Evolutionary conservation across 1,140 invertebrate species (phyloP).

Genomic region (Cardiocondyla obscurior): DNA sequence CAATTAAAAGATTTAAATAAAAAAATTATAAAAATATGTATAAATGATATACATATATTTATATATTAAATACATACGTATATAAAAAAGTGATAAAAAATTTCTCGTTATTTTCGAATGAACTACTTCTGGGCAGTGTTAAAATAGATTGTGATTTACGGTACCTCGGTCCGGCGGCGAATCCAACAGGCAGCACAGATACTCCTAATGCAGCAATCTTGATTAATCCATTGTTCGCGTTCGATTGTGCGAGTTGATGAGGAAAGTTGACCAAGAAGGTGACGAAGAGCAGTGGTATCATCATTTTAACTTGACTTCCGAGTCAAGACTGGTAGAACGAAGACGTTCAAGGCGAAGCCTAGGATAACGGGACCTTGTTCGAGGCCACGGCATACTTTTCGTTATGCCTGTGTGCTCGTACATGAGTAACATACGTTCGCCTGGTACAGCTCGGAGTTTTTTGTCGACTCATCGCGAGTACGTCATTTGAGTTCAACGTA

Average conservation of each 20-base stretch:
- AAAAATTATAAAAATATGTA: not conserved
- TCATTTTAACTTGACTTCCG: slow-evolving; percentile 81
- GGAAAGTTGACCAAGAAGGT: slow-evolving; percentile 69
- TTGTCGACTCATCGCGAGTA: slow-evolving; percentile 43
- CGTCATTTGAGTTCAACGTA: slow-evolving; percentile 66
- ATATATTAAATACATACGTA: not conserved
- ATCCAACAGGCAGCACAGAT: slow-evolving; percentile 70
- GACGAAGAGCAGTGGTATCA: slow-evolving; percentile 76
- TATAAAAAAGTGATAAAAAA: not conserved
- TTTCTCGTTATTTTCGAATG: not conserved
- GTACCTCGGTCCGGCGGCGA: slow-evolving; percentile 79
- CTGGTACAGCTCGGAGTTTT: slow-evolving; percentile 45
- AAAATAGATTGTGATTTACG: not conserved
- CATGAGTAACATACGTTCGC: not conserved
- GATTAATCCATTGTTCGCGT: slow-evolving; percentile 66
- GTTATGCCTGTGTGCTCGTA: not conserved
- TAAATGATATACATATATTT: not conserved
- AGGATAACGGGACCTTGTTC: slow-evolving; percentile 82
- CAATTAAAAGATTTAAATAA: not conserved
- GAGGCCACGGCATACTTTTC: slow-evolving; percentile 83
- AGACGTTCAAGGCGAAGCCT: slow-evolving; percentile 74
- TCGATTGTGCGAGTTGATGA: slow-evolving; percentile 62
- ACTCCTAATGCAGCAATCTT: slow-evolving; percentile 70
- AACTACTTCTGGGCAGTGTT: not conserved
- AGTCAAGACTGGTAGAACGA: slow-evolving; percentile 80